Conservation (phyloP, 1,140 invertebrate species). For the Papilio polytes region DNA sequence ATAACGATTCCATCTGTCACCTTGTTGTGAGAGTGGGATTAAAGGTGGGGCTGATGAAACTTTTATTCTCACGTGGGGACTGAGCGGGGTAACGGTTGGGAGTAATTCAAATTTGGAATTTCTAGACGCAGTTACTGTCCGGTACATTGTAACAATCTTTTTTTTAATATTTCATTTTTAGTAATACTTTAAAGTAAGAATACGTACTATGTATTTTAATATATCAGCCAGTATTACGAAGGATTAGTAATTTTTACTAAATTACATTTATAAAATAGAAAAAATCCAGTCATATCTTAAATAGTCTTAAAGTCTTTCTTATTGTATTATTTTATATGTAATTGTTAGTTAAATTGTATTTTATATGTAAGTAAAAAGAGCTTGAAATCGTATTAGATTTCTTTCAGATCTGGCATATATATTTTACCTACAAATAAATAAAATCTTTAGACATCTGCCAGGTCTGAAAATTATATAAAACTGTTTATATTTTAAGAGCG, state of each 20-base stretch:
- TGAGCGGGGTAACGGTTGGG: too few species aligned
- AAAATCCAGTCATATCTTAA: not conserved
- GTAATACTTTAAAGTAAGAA: not conserved
- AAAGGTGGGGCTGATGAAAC: too few species aligned
- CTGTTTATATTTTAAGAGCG: too few species aligned
- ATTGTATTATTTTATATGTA: not conserved
- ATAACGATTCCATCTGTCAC: too few species aligned
- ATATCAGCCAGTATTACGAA: not conserved
- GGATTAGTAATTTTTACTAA: not conserved
- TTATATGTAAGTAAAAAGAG: slow-evolving; percentile 17
- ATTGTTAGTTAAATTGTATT: too few species aligned
- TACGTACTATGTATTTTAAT: not conserved
- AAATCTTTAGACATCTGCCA: not conserved
- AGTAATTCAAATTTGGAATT: too few species aligned
- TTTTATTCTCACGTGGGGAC: too few species aligned
- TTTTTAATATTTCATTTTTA: not conserved
- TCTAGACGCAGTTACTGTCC: not conserved
- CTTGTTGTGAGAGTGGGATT: too few species aligned
- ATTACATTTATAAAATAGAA: not conserved
- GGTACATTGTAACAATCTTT: not conserved
- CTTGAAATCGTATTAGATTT: slow-evolving; percentile 4
- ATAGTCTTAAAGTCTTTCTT: not conserved
- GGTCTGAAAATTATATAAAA: too few species aligned
- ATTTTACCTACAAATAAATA: not conserved
- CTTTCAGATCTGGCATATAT: not conserved